These are phyloP conservation scores for Geodia barretti DNA, from an alignment of 37 sponge, comb jelly and placozoan genomes.

Conservation along the genomic window DNA sequence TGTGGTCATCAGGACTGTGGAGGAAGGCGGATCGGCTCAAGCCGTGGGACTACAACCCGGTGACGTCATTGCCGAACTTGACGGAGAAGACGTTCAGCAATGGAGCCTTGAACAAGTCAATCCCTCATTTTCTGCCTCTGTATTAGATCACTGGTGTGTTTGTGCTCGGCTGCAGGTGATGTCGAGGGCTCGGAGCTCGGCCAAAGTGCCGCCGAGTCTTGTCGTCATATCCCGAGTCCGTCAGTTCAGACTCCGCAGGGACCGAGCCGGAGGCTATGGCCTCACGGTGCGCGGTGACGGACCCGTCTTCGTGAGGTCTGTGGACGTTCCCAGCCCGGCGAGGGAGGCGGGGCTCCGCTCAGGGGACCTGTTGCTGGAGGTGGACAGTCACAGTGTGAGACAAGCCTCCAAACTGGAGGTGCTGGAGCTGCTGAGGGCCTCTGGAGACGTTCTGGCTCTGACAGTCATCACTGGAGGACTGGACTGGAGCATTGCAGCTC, in stretches of 20 bases:
- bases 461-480: conserved; percentile 71
- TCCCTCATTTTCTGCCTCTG: neutral
- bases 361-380: conserved; percentile 83
- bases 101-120: conserved; percentile 49
- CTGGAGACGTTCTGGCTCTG: conserved; percentile 20
- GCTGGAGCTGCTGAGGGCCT: conserved; percentile 48
- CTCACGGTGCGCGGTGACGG: conserved; percentile 74
- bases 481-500: neutral
- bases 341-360: conserved; percentile 75
- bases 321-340: conserved; percentile 76
- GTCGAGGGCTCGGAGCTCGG: conserved; percentile 29
- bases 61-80: conserved; percentile 72
- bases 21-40: conserved; percentile 75
- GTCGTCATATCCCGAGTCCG: conserved; percentile 72
- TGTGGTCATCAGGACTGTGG: conserved; percentile 57
- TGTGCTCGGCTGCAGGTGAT: conserved; percentile 22
- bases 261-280: conserved; percentile 58
- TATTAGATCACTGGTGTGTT: neutral
- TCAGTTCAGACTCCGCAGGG: conserved; percentile 18
- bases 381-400: conserved; percentile 43
- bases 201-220: conserved; percentile 77
- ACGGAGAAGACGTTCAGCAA: conserved; percentile 71
- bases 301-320: conserved; percentile 82
- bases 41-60: conserved; percentile 77
- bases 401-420: conserved; percentile 40